Evolutionary conservation across 1,140 invertebrate species (phyloP).

Genomic region (Neoseiulus cucumeris): DNA sequence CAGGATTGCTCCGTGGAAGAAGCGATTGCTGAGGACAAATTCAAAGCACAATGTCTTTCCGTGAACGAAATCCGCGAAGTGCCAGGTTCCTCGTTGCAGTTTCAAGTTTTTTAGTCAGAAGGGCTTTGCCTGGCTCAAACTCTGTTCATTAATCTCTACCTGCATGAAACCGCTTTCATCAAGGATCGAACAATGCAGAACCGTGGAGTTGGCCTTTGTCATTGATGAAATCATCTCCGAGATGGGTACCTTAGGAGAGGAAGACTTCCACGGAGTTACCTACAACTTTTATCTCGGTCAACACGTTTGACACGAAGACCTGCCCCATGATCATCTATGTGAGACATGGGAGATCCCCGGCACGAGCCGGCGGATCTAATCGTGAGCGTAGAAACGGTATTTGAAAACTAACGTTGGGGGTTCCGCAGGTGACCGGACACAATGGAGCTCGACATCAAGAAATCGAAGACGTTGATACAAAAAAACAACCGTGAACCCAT

Average conservation of each 20-base stretch:
- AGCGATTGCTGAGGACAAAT: neutral
- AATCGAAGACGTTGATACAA: no score
- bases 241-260: constrained; percentile 36
- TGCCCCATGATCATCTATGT: constrained; percentile 65
- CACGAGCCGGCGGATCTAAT: no score
- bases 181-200: constrained; percentile 59
- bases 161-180: constrained; percentile 70
- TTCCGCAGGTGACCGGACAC: constrained; percentile 62
- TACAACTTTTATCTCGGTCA: constrained; percentile 72
- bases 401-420: neutral
- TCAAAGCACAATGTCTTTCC: neutral
- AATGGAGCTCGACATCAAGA: constrained; percentile 83
- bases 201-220: constrained; percentile 72
- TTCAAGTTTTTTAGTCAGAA: constrained; percentile 62
- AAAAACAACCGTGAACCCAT: no score
- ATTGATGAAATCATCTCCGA: constrained; percentile 46
- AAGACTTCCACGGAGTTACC: constrained; percentile 81
- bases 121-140: constrained; percentile 90
- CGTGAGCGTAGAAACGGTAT: no score
- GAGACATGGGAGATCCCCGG: no score
- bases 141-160: constrained; percentile 85
- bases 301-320: constrained; percentile 60
- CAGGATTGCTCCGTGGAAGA: constrained; percentile 11
- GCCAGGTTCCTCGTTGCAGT: constrained; percentile 10
- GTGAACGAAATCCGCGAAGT: neutral